Evolutionary conservation across 2,797 vertebrate species (phyloP), one percentile per base, ranked within the genome.

Genomic region (Gorsachius magnificus): DNA sequence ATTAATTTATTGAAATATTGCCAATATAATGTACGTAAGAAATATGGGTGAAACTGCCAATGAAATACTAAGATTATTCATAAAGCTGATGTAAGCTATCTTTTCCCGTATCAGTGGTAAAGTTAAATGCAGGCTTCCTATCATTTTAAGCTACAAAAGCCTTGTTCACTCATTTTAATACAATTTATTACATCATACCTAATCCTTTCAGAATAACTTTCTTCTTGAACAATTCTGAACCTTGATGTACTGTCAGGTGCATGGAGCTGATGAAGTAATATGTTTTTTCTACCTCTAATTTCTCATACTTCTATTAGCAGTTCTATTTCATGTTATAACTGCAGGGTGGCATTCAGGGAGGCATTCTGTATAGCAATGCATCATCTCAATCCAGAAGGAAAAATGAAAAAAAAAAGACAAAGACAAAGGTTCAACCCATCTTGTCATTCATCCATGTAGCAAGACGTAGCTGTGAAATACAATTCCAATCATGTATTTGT

Each of bases 261-360:
- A 92, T 2, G 19, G 22, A 94, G 50, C 81, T 69, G 68, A 87
- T 74, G 60, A 95, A 96, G 88, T 64, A 94, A 22, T 53, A 74
- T 13, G 68, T 80, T 92, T 93, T 94, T 94, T 94, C 94, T 92
- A 85, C 88, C 88, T 94, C 85, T 96, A 89, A 95, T 96, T 95
- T 96, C 77, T 94, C 56, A 83, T 87, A 77, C 43, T 83, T 96
- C 61, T 91, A 92, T 91, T 97, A 93, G 61, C 84, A 95, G 87
- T 93, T 97, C 95, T 91, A 94, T 95, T 97, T 97, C 95, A 91
- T 45, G 80, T 87, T 86, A 92, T 91, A 97, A 93, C 93, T 95
- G 92, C 26, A 92, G 83, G 81, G 92, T 96, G 87, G 95, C 89
- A 94, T 63, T 93, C 93, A 87, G 46, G 48, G 31, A 82, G 38